A percentile compares a stretch with the other conserved stretches of the same genome.
These are phyloP conservation scores for Myiozetetes cayanensis DNA, from an alignment of 2,113 vertebrate species.

Conservation along the genomic window DNA sequence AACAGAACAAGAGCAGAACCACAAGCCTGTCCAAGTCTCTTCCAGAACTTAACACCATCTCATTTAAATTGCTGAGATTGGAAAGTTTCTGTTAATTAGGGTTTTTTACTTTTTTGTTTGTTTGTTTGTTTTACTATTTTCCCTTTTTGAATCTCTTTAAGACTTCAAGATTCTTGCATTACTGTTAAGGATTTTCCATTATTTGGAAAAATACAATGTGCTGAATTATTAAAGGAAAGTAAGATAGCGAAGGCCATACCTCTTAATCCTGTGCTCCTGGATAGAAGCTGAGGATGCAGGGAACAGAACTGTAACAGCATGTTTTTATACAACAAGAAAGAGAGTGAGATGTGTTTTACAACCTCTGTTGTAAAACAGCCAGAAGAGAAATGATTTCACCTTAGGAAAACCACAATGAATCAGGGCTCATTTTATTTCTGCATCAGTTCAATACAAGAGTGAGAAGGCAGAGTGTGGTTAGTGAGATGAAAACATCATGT, in stretches of 20 bases:
- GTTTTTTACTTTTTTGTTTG: background rate
- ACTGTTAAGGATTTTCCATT: background rate
- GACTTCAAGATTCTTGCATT: background rate
- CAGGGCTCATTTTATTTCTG: background rate
- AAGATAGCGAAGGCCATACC: background rate
- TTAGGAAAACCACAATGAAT: background rate
- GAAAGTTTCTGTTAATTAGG: background rate
- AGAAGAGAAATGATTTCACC: background rate
- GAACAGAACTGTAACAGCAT: background rate
- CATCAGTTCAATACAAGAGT: background rate
- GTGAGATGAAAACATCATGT: background rate
- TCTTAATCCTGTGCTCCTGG: background rate
- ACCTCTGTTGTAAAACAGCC: background rate
- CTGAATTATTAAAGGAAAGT: background rate
- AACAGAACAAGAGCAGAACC: background rate
- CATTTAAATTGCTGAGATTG: background rate
- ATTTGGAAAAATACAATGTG: background rate
- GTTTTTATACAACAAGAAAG: background rate
- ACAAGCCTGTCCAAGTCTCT: background rate
- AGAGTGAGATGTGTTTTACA: background rate
- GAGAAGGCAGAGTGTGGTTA: background rate
- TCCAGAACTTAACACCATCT: background rate
- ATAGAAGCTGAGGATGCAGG: background rate
- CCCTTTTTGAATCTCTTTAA: background rate
- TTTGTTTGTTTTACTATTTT: background rate